A percentile compares a stretch with the other conserved stretches of the same genome.
Conservation (phyloP, 2,888 invertebrate genomes). For the Ichneumoninae sp. region DNA sequence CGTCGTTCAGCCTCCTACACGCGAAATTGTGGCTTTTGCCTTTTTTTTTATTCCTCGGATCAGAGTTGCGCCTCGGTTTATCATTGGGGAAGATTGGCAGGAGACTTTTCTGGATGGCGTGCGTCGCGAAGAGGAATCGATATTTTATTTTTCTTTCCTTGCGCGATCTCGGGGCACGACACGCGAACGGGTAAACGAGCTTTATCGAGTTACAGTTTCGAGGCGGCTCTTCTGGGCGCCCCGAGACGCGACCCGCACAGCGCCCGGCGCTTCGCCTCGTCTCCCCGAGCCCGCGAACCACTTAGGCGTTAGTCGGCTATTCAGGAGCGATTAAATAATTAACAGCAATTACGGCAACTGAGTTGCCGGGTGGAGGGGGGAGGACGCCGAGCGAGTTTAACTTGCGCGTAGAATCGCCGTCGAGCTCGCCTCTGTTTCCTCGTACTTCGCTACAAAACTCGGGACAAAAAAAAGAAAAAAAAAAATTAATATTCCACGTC, state of each 20-base stretch:
- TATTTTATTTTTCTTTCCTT: no score
- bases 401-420: not conserved
- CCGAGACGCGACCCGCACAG: not conserved
- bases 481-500: not conserved
- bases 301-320: conserved; percentile 77
- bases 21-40: not conserved
- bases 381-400: not conserved
- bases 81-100: not conserved
- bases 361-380: conserved; percentile 70
- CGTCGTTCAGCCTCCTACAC: not conserved
- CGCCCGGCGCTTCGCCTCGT: conserved; percentile 29
- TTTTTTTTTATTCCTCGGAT: conserved; percentile 24
- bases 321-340: conserved; percentile 82
- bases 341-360: conserved; percentile 82
- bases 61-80: not conserved
- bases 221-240: not conserved
- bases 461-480: not conserved
- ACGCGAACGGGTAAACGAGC: not conserved
- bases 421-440: conserved; percentile 6
- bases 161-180: not conserved
- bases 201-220: conserved; percentile 5
- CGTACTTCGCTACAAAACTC: conserved; percentile 2
- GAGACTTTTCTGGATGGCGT: no score
- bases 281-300: conserved; percentile 65
- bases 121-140: not conserved